Conservation (phyloP, 2,797 vertebrate genomes). For the Scyliorhinus canicula region DNA sequence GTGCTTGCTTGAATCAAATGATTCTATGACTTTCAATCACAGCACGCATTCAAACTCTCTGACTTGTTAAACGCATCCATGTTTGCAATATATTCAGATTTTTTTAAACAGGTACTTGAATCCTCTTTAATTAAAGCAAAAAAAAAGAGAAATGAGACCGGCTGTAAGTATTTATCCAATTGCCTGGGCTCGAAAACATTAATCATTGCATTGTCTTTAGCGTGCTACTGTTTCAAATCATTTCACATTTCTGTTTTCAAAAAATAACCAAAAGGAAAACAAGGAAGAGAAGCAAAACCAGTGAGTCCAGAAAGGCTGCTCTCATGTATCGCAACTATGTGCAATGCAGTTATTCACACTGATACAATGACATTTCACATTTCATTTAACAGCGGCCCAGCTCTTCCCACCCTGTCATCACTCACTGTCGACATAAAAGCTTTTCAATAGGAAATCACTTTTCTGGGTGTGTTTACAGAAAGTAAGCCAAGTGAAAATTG, state of each 20-base stretch:
- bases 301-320: neutral
- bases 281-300: neutral
- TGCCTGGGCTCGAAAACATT: constrained; percentile 53
- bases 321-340: neutral
- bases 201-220: constrained; percentile 47
- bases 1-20: neutral
- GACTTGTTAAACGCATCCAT: neutral
- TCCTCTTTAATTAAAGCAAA: constrained; percentile 40
- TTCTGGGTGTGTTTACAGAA: constrained; percentile 24
- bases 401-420: neutral
- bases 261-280: neutral
- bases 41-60: neutral
- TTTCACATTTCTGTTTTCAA: constrained; percentile 3
- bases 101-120: neutral
- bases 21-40: neutral
- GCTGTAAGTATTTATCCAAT: constrained; percentile 62
- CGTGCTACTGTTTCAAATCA: constrained; percentile 62
- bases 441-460: constrained; percentile 30
- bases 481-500: constrained; percentile 33
- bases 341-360: neutral
- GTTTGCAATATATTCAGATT: neutral
- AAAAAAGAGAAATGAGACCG: constrained; percentile 56
- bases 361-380: constrained; percentile 25
- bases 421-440: constrained; percentile 31
- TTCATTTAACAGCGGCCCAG: constrained; percentile 29